Conservation (phyloP, 2,797 vertebrate genomes). For the Enteromius fasciolatus region DNA sequence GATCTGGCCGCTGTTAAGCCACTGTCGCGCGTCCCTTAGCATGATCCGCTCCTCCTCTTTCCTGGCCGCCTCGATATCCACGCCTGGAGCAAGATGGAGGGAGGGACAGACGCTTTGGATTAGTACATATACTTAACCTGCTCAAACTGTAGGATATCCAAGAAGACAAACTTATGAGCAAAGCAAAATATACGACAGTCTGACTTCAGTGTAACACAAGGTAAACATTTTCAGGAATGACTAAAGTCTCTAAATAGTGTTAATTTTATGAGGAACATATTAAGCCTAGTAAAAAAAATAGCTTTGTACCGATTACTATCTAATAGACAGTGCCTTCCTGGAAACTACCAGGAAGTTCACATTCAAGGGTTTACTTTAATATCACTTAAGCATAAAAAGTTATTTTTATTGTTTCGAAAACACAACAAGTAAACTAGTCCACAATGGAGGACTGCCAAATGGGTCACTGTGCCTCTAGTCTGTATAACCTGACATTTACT, state of each 20-base stretch:
- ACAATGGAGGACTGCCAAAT: slow-evolving; percentile 56
- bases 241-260: neutral
- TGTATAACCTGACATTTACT: slow-evolving; percentile 53
- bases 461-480: slow-evolving; percentile 67
- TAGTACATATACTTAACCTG: neutral
- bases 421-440: slow-evolving; percentile 16
- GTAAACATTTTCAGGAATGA: neutral
- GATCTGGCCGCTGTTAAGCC: slow-evolving; percentile 97
- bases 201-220: neutral
- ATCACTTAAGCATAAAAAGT: slow-evolving; percentile 23
- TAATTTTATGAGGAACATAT: no score
- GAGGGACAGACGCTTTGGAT: slow-evolving; percentile 20
- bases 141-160: neutral
- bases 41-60: slow-evolving; percentile 98
- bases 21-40: slow-evolving; percentile 95
- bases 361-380: neutral
- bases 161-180: neutral
- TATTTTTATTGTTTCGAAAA: slow-evolving; percentile 48
- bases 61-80: slow-evolving; percentile 96
- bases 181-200: neutral
- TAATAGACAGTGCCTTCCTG: neutral
- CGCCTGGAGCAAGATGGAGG: slow-evolving; percentile 74
- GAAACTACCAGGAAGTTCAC: neutral
- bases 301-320: neutral
- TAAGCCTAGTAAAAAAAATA: neutral